These are phyloP conservation scores for Ailurus styani DNA, from an alignment of 2,113 vertebrate species.

Conservation along the genomic window DNA sequence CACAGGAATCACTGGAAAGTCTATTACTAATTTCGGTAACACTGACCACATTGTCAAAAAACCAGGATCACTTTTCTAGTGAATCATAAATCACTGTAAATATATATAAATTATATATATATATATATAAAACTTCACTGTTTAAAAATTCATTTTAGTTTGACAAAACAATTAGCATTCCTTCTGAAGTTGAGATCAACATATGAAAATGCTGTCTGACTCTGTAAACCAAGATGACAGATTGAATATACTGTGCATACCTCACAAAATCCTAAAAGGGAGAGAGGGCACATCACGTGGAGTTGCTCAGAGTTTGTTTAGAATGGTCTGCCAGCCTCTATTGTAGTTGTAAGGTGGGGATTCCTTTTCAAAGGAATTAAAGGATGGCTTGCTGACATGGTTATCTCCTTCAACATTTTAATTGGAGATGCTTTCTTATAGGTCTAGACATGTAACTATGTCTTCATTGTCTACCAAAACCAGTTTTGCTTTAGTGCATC, in stretches of 20 bases:
- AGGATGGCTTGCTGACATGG: neutral
- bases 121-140: neutral
- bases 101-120: neutral
- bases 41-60: neutral
- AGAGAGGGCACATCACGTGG: neutral
- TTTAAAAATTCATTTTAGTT: constrained; percentile 39
- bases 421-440: neutral
- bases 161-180: constrained; percentile 56
- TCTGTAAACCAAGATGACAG: constrained; percentile 48
- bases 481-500: constrained; percentile 12
- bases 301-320: neutral
- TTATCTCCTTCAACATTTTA: neutral
- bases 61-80: neutral
- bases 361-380: constrained; percentile 22
- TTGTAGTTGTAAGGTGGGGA: neutral
- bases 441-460: constrained; percentile 24
- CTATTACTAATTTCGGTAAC: neutral
- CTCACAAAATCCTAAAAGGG: neutral
- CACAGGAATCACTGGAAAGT: neutral
- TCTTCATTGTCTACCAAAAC: constrained; percentile 43
- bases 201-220: constrained; percentile 23
- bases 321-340: neutral
- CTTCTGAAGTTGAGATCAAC: constrained; percentile 50
- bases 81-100: constrained; percentile 6
- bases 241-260: constrained; percentile 1